A percentile compares a stretch with the other conserved stretches of the same genome.
Conservation (phyloP, 2,113 vertebrate genomes). For the Micronycteris hirsuta region DNA sequence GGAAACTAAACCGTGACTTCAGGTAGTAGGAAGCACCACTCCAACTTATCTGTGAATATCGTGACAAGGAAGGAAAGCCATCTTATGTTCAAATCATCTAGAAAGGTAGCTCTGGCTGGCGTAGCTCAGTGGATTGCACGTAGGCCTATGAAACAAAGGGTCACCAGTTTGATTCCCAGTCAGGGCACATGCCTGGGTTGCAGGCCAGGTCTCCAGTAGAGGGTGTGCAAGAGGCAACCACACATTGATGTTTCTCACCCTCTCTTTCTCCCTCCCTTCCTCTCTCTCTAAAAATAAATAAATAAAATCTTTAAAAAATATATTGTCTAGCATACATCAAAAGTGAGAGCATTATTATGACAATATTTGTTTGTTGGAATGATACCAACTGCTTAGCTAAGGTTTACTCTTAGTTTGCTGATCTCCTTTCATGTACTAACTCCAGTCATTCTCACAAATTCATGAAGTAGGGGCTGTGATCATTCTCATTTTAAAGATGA, state of each 20-base stretch:
- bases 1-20: neutral
- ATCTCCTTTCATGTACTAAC: neutral
- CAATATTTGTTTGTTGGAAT: neutral
- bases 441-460: neutral
- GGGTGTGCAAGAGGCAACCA: no score
- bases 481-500: neutral
- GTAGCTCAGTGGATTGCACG: no score
- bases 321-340: neutral
- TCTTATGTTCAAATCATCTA: neutral
- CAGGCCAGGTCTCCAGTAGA: no score
- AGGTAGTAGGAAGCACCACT: neutral
- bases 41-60: neutral
- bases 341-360: neutral
- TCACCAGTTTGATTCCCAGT: no score
- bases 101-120: neutral
- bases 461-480: neutral
- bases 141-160: no score
- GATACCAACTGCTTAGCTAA: neutral
- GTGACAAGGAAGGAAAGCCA: neutral
- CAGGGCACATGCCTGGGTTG: no score
- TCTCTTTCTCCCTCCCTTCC: no score
- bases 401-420: neutral
- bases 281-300: no score
- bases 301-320: no score
- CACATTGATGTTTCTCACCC: no score